Percentiles rank a stretch among this genome's conserved stretches.
Evolutionary conservation across 2,797 vertebrate species (phyloP).

Genomic region (Myripristis murdjan): DNA sequence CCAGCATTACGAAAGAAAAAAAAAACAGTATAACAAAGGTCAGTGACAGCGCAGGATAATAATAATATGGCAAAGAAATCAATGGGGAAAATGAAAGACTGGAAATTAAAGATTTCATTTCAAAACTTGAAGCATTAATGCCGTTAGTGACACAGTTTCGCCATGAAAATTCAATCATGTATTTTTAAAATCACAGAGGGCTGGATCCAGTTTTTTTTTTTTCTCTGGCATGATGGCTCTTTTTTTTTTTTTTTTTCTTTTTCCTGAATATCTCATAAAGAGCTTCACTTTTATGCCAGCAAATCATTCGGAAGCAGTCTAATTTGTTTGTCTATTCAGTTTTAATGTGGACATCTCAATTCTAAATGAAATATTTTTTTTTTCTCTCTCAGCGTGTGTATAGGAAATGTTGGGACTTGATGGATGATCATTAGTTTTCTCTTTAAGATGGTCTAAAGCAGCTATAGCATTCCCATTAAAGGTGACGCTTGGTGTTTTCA

Average conservation of each 20-base stretch:
- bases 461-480: constrained; percentile 46
- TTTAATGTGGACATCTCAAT: neutral
- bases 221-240: neutral
- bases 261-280: neutral
- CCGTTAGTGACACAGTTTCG: too few species aligned
- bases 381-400: constrained; percentile 22
- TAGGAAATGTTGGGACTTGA: constrained; percentile 23
- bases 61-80: too few species aligned
- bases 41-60: too few species aligned
- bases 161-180: too few species aligned
- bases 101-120: too few species aligned
- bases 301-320: constrained; percentile 14
- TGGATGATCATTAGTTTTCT: constrained; percentile 22
- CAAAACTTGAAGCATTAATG: too few species aligned
- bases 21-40: too few species aligned
- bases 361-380: constrained; percentile 31
- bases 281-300: neutral
- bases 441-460: constrained; percentile 8
- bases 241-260: constrained; percentile 49
- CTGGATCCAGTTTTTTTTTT: constrained; percentile 47
- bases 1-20: too few species aligned
- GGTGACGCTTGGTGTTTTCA: constrained; percentile 30
- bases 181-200: constrained; percentile 16
- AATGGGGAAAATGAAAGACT: too few species aligned
- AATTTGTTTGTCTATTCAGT: constrained; percentile 31